These are phyloP conservation scores for Corythornis vintsioides DNA, from an alignment of 2,113 vertebrate species.

Conservation along the genomic window DNA sequence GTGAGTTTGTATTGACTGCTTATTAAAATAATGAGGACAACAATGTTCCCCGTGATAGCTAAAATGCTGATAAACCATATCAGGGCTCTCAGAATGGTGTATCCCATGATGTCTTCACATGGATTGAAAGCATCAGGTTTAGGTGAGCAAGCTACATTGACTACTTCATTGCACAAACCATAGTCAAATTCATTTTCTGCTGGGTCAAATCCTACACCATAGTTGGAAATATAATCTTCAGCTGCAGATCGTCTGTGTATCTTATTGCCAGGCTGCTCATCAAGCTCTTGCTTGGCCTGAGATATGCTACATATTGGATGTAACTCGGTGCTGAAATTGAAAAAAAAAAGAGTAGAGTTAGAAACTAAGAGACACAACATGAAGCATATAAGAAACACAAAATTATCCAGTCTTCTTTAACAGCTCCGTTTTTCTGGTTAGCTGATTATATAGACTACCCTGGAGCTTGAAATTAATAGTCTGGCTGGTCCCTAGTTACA, in stretches of 20 bases:
- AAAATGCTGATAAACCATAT: constrained; percentile 94
- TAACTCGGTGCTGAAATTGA: constrained; percentile 76
- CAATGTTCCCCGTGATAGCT: constrained; percentile 86
- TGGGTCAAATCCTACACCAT: constrained; percentile 37
- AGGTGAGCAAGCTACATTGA: constrained; percentile 84
- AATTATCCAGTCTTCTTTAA: not conserved
- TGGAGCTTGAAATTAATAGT: not conserved
- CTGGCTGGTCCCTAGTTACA: not conserved
- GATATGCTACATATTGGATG: constrained; percentile 79
- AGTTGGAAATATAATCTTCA: constrained; percentile 56
- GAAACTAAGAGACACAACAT: not conserved
- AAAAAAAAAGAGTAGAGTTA: constrained; percentile 3
- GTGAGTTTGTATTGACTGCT: constrained; percentile 91
- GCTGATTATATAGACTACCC: not conserved
- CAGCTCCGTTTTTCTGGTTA: not conserved
- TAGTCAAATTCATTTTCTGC: constrained; percentile 71
- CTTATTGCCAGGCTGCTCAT: not conserved
- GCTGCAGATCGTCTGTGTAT: constrained; percentile 21
- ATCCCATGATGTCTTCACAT: constrained; percentile 95
- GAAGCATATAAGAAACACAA: not conserved
- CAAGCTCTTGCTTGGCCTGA: constrained; percentile 51
- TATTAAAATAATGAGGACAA: constrained; percentile 86
- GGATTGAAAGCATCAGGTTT: constrained; percentile 91
- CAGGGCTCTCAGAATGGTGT: constrained; percentile 81
- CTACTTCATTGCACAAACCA: constrained; percentile 79